These are phyloP conservation scores for Nothobranchius furzeri DNA, from an alignment of 2,113 vertebrate genomes.

Conservation along the genomic window DNA sequence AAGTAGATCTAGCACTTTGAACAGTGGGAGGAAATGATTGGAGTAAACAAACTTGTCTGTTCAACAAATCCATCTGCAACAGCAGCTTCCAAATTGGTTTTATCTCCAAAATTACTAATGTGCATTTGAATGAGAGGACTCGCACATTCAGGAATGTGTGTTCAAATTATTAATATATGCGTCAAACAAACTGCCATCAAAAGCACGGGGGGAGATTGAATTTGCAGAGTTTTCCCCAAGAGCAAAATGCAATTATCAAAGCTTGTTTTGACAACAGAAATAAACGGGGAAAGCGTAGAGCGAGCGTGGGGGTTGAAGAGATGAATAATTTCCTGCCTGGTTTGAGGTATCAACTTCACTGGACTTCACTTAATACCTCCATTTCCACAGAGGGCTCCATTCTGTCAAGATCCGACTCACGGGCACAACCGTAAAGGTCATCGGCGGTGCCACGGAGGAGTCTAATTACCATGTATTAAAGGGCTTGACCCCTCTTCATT, in stretches of 20 bases:
- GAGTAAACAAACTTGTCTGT: slow-evolving; percentile 44
- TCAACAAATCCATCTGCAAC: slow-evolving; percentile 60
- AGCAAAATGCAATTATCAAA: slow-evolving; percentile 63
- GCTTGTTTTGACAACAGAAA: slow-evolving; percentile 53
- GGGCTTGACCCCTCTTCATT: slow-evolving; percentile 46
- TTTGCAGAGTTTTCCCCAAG: slow-evolving; percentile 44
- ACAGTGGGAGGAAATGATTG: slow-evolving; percentile 31
- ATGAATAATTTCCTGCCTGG: slow-evolving; percentile 38
- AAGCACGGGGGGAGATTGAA: slow-evolving; percentile 49
- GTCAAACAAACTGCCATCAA: slow-evolving; percentile 51
- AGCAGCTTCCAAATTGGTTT: slow-evolving; percentile 67
- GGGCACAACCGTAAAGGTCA: slow-evolving; percentile 57
- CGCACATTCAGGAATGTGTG: slow-evolving; percentile 53
- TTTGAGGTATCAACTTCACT: slow-evolving; percentile 22
- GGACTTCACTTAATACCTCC: slow-evolving; percentile 34
- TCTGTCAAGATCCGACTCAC: slow-evolving; percentile 32
- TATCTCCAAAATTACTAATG: slow-evolving; percentile 57
- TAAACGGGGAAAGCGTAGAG: slow-evolving; percentile 38
- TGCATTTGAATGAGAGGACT: slow-evolving; percentile 51
- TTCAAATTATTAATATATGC: slow-evolving; percentile 70
- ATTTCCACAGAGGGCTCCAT: slow-evolving; percentile 32
- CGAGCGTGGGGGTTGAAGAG: slow-evolving; percentile 27
- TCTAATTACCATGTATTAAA: slow-evolving; percentile 67
- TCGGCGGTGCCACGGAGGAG: slow-evolving; percentile 24
- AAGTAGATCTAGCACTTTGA: slow-evolving; percentile 43